Conservation (phyloP, 2,797 vertebrate species). For the Menidia menidia region DNA sequence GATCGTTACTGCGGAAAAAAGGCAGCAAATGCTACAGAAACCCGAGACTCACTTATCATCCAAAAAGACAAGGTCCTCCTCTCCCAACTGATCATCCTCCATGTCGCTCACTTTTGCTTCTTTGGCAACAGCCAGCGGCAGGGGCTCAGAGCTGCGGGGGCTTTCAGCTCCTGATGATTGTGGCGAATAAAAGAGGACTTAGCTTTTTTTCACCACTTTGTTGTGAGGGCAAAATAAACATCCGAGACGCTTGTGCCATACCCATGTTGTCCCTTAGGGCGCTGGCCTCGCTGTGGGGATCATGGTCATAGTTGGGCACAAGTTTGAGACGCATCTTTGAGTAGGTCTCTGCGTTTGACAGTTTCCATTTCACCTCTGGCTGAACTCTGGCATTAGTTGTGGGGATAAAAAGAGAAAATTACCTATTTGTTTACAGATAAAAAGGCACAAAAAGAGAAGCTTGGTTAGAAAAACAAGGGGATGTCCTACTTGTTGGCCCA, state of each 20-base stretch:
- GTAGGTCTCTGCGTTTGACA: slow-evolving; percentile 93
- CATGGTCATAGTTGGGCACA: slow-evolving; percentile 92
- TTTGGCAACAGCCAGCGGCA: slow-evolving; percentile 92
- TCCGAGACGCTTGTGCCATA: slow-evolving; percentile 58
- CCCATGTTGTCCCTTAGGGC: slow-evolving; percentile 95
- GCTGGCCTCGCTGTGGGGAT: slow-evolving; percentile 91
- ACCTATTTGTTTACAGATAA: background rate
- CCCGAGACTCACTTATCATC: slow-evolving; percentile 86
- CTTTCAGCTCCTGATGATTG: slow-evolving; percentile 84
- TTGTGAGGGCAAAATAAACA: background rate
- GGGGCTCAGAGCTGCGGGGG: slow-evolving; percentile 83
- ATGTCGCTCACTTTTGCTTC: slow-evolving; percentile 95
- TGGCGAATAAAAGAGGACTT: background rate
- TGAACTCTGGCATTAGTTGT: slow-evolving; percentile 71
- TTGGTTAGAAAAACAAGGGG: background rate
- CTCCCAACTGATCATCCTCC: slow-evolving; percentile 92
- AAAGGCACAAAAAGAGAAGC: background rate
- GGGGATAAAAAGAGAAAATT: background rate
- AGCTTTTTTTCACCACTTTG: background rate
- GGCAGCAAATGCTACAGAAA: background rate
- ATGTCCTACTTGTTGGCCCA: slow-evolving; percentile 88
- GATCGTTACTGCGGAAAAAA: too few relatives aligned
- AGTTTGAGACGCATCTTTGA: slow-evolving; percentile 97
- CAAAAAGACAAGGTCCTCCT: slow-evolving; percentile 89
- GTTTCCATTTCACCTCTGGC: slow-evolving; percentile 86